These are phyloP conservation scores for Diachasma alloeum DNA, from an alignment of 1,140 invertebrate genomes.

Conservation along the genomic window DNA sequence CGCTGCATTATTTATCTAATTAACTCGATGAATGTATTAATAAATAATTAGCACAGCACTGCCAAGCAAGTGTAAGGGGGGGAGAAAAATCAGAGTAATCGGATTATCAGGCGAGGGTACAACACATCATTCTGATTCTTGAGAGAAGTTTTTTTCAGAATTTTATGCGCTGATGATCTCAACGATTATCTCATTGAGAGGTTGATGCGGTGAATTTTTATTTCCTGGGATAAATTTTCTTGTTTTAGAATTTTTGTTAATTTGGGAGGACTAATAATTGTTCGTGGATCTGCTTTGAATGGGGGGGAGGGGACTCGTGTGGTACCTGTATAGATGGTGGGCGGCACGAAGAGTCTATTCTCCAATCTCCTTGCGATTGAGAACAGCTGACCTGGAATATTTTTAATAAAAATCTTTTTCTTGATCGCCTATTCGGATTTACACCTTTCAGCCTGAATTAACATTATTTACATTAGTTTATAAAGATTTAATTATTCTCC, in stretches of 20 bases:
- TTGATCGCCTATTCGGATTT: too few relatives aligned
- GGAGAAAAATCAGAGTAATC: neutral
- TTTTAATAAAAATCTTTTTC: slow-evolving; percentile 29
- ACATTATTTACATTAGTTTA: too few relatives aligned
- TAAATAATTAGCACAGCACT: slow-evolving; percentile 40
- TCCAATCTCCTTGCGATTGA: slow-evolving; percentile 54
- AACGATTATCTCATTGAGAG: too few relatives aligned
- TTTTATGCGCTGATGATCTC: neutral
- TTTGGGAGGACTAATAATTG: neutral
- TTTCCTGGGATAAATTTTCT: neutral
- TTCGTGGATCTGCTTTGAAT: neutral
- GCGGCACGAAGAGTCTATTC: slow-evolving; percentile 31
- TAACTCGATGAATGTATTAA: slow-evolving; percentile 28
- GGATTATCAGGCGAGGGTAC: neutral
- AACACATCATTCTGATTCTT: neutral
- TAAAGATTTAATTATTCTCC: too few relatives aligned
- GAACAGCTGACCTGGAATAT: slow-evolving; percentile 71
- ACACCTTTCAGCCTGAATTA: too few relatives aligned
- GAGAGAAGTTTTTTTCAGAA: neutral
- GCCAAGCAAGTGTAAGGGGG: slow-evolving; percentile 45
- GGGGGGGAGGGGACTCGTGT: slow-evolving; percentile 11
- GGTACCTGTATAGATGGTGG: slow-evolving; percentile 24
- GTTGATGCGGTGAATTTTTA: too few relatives aligned
- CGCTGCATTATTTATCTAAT: neutral
- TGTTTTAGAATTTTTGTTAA: slow-evolving; percentile 1